phyloP scores from a whole-genome alignment of 2,113 vertebrate species.

The Ciconia boyciana region DNA sequence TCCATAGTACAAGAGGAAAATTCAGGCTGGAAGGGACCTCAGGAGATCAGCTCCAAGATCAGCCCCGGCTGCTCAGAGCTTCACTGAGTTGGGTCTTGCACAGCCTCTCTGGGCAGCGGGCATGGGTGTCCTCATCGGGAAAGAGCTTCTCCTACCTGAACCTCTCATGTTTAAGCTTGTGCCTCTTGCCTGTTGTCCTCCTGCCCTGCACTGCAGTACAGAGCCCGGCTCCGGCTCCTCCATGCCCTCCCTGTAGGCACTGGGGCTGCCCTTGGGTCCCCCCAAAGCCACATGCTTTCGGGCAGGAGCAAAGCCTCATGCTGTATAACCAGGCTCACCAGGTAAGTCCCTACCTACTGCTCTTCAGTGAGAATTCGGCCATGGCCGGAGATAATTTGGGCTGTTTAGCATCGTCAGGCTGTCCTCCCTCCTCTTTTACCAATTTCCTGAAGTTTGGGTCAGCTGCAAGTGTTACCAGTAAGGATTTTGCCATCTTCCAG shows the following conservation, averaged over 20 bases:
- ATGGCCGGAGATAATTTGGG: background rate
- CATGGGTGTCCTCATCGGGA: background rate
- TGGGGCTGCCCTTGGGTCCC: background rate
- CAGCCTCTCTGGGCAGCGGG: background rate
- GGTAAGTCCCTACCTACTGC: background rate
- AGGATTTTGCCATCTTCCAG: background rate
- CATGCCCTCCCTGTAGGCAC: background rate
- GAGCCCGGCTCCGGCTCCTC: background rate
- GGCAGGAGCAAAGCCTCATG: background rate
- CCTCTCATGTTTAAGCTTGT: background rate
- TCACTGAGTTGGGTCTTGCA: background rate
- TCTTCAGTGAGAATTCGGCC: background rate
- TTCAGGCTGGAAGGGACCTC: background rate
- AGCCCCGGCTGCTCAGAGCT: background rate
- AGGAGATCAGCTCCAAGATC: background rate
- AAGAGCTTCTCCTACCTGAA: background rate
- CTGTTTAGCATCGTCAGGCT: background rate
- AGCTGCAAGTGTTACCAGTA: background rate
- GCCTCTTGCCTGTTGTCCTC: background rate
- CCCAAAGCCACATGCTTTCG: accelerated
- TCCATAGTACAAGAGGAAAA: background rate
- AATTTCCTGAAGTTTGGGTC: background rate
- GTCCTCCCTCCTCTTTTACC: background rate
- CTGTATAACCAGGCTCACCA: background rate
- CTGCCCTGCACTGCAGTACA: accelerated